Evolutionary conservation across 2,113 vertebrate species (phyloP).

Genomic region (Xiphophorus couchianus): DNA sequence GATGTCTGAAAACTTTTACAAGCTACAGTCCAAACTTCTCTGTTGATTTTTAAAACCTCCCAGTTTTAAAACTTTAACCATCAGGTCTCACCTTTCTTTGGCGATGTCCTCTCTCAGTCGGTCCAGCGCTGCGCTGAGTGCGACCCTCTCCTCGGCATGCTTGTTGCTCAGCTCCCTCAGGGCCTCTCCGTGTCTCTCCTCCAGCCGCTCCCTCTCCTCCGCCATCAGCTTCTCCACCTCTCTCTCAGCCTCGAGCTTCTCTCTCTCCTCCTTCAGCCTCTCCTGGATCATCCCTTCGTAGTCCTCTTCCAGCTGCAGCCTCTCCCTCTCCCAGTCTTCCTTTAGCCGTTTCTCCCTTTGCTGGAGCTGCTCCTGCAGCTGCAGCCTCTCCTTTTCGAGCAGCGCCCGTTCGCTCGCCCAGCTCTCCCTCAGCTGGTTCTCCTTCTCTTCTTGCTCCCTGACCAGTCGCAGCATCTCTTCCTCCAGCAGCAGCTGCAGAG

Average conservation of each 20-base stretch:
- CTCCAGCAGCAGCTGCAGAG: constrained; percentile 76
- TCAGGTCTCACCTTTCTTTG: constrained; percentile 86
- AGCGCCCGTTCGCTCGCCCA: constrained; percentile 71
- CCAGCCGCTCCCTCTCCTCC: constrained; percentile 70
- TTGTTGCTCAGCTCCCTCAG: constrained; percentile 72
- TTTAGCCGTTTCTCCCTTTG: constrained; percentile 61
- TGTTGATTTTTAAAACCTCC: too few relatives aligned
- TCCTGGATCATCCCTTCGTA: constrained; percentile 79
- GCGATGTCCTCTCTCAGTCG: constrained; percentile 81
- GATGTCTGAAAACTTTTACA: not conserved
- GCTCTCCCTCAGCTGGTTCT: constrained; percentile 63
- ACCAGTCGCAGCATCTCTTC: constrained; percentile 67
- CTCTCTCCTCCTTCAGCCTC: constrained; percentile 66
- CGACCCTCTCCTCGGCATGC: constrained; percentile 81
- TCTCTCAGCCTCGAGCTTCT: constrained; percentile 51
- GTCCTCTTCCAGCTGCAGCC: constrained; percentile 74
- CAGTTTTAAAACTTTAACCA: too few relatives aligned
- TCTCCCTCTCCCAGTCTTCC: constrained; percentile 78
- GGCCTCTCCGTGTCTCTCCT: constrained; percentile 70
- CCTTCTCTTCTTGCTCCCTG: constrained; percentile 76
- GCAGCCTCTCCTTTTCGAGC: constrained; percentile 70
- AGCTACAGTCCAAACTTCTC: not conserved
- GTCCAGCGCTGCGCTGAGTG: constrained; percentile 76
- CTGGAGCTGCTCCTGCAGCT: constrained; percentile 61
- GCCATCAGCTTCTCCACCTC: constrained; percentile 69